Conservation (phyloP, 2,797 vertebrate species). For the Clarias fuscus region DNA sequence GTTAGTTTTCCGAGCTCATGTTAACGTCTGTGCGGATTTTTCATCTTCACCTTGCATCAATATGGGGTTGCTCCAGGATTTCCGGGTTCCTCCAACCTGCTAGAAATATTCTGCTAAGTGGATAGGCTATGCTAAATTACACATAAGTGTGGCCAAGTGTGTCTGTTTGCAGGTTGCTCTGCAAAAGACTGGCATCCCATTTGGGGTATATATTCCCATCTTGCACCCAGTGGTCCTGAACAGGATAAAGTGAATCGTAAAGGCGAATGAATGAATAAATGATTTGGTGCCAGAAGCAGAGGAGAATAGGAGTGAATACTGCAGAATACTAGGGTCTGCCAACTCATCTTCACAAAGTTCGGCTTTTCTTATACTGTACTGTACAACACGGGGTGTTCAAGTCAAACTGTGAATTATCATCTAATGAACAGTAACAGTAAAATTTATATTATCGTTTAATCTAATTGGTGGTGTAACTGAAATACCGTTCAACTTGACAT, state of each 20-base stretch:
- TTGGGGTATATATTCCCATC: not conserved
- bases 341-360: too few species aligned
- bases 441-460: too few species aligned
- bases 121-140: not conserved
- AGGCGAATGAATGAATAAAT: not conserved
- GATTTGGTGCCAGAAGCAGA: not conserved
- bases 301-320: too few species aligned
- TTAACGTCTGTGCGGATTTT: not conserved
- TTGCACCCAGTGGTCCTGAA: not conserved
- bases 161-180: not conserved
- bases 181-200: not conserved
- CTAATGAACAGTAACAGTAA: too few species aligned
- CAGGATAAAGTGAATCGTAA: not conserved
- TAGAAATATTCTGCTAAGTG: not conserved
- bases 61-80: not conserved
- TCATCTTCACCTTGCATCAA: not conserved
- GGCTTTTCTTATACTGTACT: too few species aligned
- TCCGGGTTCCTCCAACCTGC: not conserved
- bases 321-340: too few species aligned
- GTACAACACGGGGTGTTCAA: too few species aligned
- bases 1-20: not conserved
- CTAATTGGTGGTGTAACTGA: too few species aligned
- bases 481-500: too few species aligned
- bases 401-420: too few species aligned
- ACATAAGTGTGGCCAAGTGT: not conserved